Base-by-base conservation (phyloP, 2,888 invertebrate species). In the Belgica antarctica region DNA sequence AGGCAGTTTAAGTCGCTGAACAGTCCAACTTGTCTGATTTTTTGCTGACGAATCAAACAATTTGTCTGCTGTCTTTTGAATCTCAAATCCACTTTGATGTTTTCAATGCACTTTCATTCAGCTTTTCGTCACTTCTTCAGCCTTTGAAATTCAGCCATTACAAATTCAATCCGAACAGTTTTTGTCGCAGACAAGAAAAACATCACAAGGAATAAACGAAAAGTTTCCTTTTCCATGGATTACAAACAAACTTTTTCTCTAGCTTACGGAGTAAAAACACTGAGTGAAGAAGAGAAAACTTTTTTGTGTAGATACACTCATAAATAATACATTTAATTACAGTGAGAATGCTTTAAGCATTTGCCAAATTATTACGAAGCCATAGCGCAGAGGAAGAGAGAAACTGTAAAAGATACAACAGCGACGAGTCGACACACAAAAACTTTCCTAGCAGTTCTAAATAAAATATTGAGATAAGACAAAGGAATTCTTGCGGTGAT, bases 311-410 rank as follows among this genome's bases (percentile, higher is more conserved):
- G 27, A 62, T 31, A 34, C 3, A 34, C 62, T 62, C 62, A 62
- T 62, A 62, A 62, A 62, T 62, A 62, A 62, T 34, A 62, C 62
- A 62, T 62, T 62, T 62, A 62, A 62, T 62, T 62, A 62, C 62
- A 19, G 2, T 3, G 46, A 62, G 34, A 62, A 27, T 10, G 62
- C 62, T 62, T 34, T 15, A 62, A 62, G 62, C 31, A 34, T 1
- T 62, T 15, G 5, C 59, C 27, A 59, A 59, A 8, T 10, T 52
- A 22, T 4, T 52, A 52, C 4, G 2, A n/a, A 15, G 5, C 24
- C 22, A 4, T 27, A 19, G 25, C 5, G 25, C 25, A 4, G 17
- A 47, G 17, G 15, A 47, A 47, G 17, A 47, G n/a, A 47, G 17
- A 47, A 15, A 47, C 34, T 8, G 34, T 8, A 34, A 7, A 7